Evolutionary conservation across 2,888 invertebrate species (phyloP), one percentile per base, ranked within the genome.

Genomic region (Eucera pruinosa): DNA sequence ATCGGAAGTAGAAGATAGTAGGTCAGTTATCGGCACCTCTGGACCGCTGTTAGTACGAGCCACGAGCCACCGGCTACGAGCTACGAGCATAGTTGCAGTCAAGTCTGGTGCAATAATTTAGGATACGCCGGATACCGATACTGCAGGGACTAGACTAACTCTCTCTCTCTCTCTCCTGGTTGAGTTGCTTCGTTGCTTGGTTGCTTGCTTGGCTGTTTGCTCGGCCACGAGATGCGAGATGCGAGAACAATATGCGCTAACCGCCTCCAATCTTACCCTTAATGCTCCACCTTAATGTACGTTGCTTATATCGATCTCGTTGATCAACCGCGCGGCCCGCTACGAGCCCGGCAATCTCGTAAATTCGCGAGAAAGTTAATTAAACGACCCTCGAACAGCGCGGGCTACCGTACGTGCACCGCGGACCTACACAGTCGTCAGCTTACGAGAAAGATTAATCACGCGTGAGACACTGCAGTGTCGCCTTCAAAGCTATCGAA

Each of bases 1-100:
- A 79, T 72, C 71, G 64, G 52, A 74, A 71, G 75, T 68, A 54
- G 71, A 76, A 78, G 83, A 86, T 86, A 85, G 74, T 81, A 80
- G 85, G 84, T 85, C 85, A 85, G 81, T 86, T 85, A 85, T 85
- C 81, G 86, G 75, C 81, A 81, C 83, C 83, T 77, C 73, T 72
- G 77, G 68, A 77, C 64, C 68, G 80, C 68, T 65, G 74, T 84
- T 80, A 79, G 57, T 65, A 65, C 78, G 60, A 84, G 83, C 67
- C 69, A 75, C 78, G 71, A 73, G 67, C 81, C n/a, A n/a, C n/a
- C n/a, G n/a, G n/a, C n/a, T n/a, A n/a, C n/a, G n/a, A n/a, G 83
- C 67, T 72, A 75, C 78, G 71, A 73, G 67, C 81, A 85, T 83
- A 85, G 86, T 83, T 85, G 76, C 78, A 71, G 70, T 74, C 81